A percentile compares a stretch with the other conserved stretches of the same genome.
Evolutionary conservation across 2,888 invertebrate species (phyloP).

Genomic region (Acronicta leporina): DNA sequence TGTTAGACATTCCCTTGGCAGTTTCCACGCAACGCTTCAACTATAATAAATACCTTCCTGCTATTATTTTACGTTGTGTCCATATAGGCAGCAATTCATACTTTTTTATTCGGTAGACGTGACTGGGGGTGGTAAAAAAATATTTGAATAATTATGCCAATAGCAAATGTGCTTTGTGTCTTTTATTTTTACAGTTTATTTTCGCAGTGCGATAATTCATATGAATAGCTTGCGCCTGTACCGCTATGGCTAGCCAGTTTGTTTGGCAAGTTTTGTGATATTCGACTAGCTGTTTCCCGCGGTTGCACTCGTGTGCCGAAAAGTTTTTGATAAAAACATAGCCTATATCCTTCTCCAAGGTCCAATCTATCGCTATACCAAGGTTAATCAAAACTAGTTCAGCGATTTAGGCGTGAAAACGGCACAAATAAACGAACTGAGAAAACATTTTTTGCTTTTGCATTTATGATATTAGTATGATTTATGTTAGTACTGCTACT

Average conservation of each 20-base stretch:
- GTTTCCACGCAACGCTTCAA: slow-evolving; percentile 37
- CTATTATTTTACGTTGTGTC: slow-evolving; percentile 31
- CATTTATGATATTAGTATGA: too few species aligned
- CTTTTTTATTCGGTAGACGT: slow-evolving; percentile 34
- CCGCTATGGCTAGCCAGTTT: too few species aligned
- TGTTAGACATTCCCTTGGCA: background rate
- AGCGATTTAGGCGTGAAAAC: too few species aligned
- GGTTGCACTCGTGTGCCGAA: too few species aligned
- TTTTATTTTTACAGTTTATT: background rate
- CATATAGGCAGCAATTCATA: slow-evolving; percentile 12
- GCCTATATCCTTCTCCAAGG: too few species aligned
- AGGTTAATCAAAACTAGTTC: too few species aligned
- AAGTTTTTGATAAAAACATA: too few species aligned
- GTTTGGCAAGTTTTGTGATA: background rate
- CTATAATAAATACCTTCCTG: slow-evolving; percentile 43
- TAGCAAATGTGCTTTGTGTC: slow-evolving; percentile 8
- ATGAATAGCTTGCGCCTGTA: too few species aligned
- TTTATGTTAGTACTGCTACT: too few species aligned
- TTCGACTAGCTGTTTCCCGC: background rate
- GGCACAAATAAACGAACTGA: too few species aligned
- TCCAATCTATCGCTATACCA: too few species aligned
- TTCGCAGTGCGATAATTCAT: background rate
- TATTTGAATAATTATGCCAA: slow-evolving; percentile 21
- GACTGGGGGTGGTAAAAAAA: slow-evolving; percentile 33
- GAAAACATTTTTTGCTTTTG: too few species aligned